Percentiles rank a stretch among this genome's conserved stretches.
Evolutionary conservation across 2,888 invertebrate species (phyloP).

Genomic region (Lordiphosa fenestrarum): DNA sequence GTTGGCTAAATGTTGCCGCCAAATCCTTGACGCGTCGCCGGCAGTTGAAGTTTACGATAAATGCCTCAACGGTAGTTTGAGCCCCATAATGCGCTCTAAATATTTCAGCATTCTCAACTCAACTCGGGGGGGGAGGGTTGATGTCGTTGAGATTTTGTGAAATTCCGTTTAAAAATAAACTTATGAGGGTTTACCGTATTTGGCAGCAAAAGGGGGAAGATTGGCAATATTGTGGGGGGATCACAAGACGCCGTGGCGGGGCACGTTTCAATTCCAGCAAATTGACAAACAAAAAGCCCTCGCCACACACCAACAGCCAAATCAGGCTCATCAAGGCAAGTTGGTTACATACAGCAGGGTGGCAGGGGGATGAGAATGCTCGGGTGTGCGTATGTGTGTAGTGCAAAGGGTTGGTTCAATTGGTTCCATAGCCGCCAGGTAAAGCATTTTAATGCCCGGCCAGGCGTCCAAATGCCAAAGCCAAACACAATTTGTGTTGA

Average conservation of each 20-base stretch:
- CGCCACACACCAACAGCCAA: conserved; percentile 3
- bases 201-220: not conserved
- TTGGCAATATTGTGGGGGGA: conserved; percentile 22
- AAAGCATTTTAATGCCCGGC: conserved; percentile 46
- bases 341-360: conserved; percentile 1
- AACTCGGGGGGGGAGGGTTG: too few species aligned
- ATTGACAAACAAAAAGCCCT: conserved; percentile 54
- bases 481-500: conserved; percentile 52
- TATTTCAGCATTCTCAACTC: conserved; percentile 48
- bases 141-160: conserved; percentile 13
- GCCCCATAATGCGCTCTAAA: conserved; percentile 57
- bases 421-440: conserved; percentile 17
- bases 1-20: conserved; percentile 69
- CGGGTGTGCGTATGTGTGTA: too few species aligned
- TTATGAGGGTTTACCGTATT: conserved; percentile 31
- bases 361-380: not conserved
- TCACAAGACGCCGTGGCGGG: conserved; percentile 32
- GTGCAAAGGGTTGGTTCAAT: not conserved
- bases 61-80: conserved; percentile 60
- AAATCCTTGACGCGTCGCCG: conserved; percentile 73
- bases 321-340: conserved; percentile 41
- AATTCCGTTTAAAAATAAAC: conserved; percentile 50
- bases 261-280: conserved; percentile 44
- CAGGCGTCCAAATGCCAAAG: conserved; percentile 45
- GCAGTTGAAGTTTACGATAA: conserved; percentile 75